These are phyloP conservation scores for Platichthys flesus DNA, from an alignment of 2,113 vertebrate genomes.

Conservation along the genomic window DNA sequence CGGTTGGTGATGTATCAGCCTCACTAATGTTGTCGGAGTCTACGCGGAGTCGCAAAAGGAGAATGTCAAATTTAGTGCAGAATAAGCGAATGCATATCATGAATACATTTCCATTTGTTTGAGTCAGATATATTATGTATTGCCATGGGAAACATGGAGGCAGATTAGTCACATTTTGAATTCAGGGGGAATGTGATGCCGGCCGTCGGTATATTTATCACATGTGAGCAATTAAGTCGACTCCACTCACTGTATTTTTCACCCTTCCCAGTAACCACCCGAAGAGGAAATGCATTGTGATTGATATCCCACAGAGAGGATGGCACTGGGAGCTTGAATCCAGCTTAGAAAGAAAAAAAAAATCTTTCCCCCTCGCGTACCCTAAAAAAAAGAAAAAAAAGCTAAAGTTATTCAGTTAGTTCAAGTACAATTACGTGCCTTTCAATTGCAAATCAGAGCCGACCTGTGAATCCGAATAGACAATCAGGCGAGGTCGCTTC, in stretches of 20 bases:
- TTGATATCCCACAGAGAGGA: constrained; percentile 36
- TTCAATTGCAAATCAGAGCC: constrained; percentile 84
- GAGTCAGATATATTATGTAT: constrained; percentile 54
- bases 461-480: constrained; percentile 69
- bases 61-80: constrained; percentile 54
- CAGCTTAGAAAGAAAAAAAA: constrained; percentile 8
- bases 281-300: constrained; percentile 8
- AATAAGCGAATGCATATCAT: constrained; percentile 61
- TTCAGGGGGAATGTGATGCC: constrained; percentile 18
- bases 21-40: constrained; percentile 36
- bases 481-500: constrained; percentile 72
- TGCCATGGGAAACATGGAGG: constrained; percentile 30
- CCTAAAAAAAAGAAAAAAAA: constrained; percentile 33
- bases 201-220: too few species aligned
- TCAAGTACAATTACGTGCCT: constrained; percentile 78
- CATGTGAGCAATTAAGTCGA: constrained; percentile 23
- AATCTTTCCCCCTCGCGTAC: constrained; percentile 37
- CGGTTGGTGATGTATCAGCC: constrained; percentile 31
- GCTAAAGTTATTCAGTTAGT: constrained; percentile 80
- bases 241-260: constrained; percentile 33
- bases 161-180: constrained; percentile 46
- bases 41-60: constrained; percentile 31
- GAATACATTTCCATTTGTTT: constrained; percentile 67
- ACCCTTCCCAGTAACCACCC: constrained; percentile 2
- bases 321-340: constrained; percentile 33